Conservation (phyloP, 2,888 invertebrate genomes). For the Hypsopygia costalis region DNA sequence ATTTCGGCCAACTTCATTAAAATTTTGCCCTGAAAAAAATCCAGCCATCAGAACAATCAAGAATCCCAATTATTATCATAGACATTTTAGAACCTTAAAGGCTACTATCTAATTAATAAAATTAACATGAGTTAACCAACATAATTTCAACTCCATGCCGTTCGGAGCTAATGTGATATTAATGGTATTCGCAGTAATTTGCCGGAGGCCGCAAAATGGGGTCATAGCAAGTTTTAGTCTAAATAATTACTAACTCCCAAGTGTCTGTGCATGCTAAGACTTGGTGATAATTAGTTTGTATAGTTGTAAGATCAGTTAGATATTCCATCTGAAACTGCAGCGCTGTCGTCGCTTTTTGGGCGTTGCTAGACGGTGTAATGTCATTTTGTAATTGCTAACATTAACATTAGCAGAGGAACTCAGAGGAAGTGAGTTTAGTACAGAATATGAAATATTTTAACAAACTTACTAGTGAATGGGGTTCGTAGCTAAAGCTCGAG, state of each 20-base stretch:
- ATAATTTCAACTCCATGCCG: constrained; percentile 33
- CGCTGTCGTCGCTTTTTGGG: not conserved
- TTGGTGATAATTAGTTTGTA: constrained; percentile 10
- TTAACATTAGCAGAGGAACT: too few relatives aligned
- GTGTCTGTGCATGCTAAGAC: constrained; percentile 8
- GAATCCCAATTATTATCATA: too few relatives aligned
- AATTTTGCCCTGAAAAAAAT: too few relatives aligned
- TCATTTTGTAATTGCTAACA: too few relatives aligned
- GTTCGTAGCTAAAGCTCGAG: too few relatives aligned
- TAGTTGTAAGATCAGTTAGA: constrained; percentile 4
- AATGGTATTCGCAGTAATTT: constrained; percentile 63
- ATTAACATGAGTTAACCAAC: constrained; percentile 28
- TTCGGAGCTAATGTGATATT: constrained; percentile 58
- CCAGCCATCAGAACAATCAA: too few relatives aligned
- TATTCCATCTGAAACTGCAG: constrained; percentile 5
- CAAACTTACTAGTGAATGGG: too few relatives aligned
- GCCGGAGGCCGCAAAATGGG: constrained; percentile 46
- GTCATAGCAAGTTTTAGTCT: constrained; percentile 56
- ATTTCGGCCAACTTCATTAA: too few relatives aligned
- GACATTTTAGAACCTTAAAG: too few relatives aligned
- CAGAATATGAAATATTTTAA: too few relatives aligned
- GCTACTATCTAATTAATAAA: constrained; percentile 6
- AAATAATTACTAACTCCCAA: constrained; percentile 51
- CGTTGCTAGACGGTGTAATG: too few relatives aligned
- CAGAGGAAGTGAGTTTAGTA: too few relatives aligned